phyloP scores from a whole-genome alignment of 2,797 vertebrate genomes.

The Anabas testudineus region DNA sequence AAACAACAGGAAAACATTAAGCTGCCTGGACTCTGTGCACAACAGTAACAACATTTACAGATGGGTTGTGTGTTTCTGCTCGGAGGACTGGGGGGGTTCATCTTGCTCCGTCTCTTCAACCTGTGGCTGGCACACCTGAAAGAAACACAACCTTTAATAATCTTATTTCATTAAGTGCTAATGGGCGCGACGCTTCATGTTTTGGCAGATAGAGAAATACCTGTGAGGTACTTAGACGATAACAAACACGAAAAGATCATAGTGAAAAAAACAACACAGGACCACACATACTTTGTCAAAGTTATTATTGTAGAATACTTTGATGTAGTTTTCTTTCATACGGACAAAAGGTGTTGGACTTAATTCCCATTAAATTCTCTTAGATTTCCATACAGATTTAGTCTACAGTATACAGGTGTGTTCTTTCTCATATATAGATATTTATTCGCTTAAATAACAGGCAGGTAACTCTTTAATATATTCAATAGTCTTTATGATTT shows the following conservation, averaged over 20 bases:
- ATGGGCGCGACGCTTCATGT: too few relatives aligned
- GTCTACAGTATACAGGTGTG: constrained; percentile 92
- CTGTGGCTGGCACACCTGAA: background rate
- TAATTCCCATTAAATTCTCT: constrained; percentile 90
- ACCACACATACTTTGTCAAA: constrained; percentile 87
- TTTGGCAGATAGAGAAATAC: too few relatives aligned
- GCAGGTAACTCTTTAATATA: constrained; percentile 93
- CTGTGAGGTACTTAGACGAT: background rate
- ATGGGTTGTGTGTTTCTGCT: background rate
- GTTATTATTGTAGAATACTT: constrained; percentile 92
- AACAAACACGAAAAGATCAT: constrained; percentile 1
- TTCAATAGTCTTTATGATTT: constrained; percentile 86
- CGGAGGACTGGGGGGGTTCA: background rate
- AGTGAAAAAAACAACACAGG: constrained; percentile 81
- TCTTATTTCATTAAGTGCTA: too few relatives aligned
- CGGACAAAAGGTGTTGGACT: constrained; percentile 92
- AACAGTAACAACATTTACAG: too few relatives aligned
- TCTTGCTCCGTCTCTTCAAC: background rate
- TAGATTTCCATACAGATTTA: constrained; percentile 91
- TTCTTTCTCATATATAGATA: constrained; percentile 90
- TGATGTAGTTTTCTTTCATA: constrained; percentile 88
- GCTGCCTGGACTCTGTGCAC: too few relatives aligned
- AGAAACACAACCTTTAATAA: too few relatives aligned
- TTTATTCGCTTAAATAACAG: constrained; percentile 91
- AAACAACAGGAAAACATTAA: too few relatives aligned